Evolutionary conservation across 2,888 invertebrate genomes (phyloP), one percentile per base, ranked within the genome.

Genomic region (Hypolimnas misippus): DNA sequence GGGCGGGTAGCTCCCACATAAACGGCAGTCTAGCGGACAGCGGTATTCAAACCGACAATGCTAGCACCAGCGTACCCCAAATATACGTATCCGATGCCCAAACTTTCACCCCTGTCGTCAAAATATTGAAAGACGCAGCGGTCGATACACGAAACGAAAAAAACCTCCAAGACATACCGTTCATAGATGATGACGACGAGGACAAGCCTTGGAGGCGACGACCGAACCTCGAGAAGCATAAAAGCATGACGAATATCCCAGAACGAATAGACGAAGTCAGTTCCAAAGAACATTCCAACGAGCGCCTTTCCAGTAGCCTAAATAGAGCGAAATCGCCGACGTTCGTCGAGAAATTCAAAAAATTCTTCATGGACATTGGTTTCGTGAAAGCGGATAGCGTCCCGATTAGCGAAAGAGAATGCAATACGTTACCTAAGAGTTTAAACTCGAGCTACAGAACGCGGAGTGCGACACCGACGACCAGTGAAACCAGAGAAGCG

Each of bases 21-120:
- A 92, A 91, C 65, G 91, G 92, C 2, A 92, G 92, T 67, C 63
- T 92, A 63, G 91, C 92, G 0, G 92, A 92, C 59, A 91, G 91
- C 57, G 92, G 92, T 0, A 92, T 92, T 57, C 92, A 92, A 67
- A 92, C 92, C 0, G 92, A 92, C 70, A 91, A 91, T n/a, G 86
- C 88, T 0, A 90, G 89, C 52, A 90, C 89, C 0, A 91, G 89
- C 55, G 90, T 89, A 3, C 91, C 90, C 0, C 90, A 91, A 61
- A 90, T 92, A 74, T 90, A 83, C 62, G 68, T 90, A 7, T 74
- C 79, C 0, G 89, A 89, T 44, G 63, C 80, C 0, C 78, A 77
- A 8, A 73, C 74, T 0, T 49, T 46, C 5, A 66, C 73, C 35
- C 61, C 70, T 8, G 69, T 70, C 0, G 70, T 74, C 1, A 87